Evolutionary conservation across 2,888 invertebrate species (phyloP).

Genomic region (Augiades crinisus): DNA sequence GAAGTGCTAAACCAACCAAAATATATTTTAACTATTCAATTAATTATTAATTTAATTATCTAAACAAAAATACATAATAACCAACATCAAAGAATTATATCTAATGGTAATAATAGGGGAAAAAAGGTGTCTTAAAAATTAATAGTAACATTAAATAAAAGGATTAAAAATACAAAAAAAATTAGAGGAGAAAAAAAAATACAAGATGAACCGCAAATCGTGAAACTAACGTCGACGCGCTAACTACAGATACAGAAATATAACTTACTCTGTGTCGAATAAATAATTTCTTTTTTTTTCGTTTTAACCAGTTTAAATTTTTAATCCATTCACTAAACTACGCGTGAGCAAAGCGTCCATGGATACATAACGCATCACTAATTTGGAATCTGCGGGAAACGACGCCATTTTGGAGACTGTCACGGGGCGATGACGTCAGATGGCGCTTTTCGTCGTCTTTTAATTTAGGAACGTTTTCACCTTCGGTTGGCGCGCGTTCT

Average conservation of each 20-base stretch:
- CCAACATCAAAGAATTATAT: constrained; percentile 64
- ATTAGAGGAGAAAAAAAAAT: constrained; percentile 38
- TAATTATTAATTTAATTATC: constrained; percentile 37
- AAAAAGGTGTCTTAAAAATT: constrained; percentile 67
- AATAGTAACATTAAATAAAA: constrained; percentile 77
- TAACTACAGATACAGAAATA: constrained; percentile 41
- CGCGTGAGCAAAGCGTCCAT: constrained; percentile 54
- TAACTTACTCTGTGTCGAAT: constrained; percentile 51
- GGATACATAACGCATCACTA: constrained; percentile 48
- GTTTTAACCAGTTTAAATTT: constrained; percentile 19
- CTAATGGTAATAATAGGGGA: constrained; percentile 69
- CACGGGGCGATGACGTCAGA: constrained; percentile 37
- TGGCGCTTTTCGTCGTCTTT: not conserved
- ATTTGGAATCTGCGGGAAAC: constrained; percentile 55
- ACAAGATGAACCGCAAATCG: constrained; percentile 2
- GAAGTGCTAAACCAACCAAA: constrained; percentile 45
- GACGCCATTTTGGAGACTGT: constrained; percentile 25
- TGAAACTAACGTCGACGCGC: constrained; percentile 33
- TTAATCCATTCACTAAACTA: constrained; percentile 41
- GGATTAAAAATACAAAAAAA: constrained; percentile 54
- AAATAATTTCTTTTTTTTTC: constrained; percentile 45
- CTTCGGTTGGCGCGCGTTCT: constrained; percentile 54
- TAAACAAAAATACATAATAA: constrained; percentile 55
- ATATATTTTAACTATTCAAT: constrained; percentile 45
- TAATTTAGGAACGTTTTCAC: constrained; percentile 46